phyloP scores from a whole-genome alignment of 2,797 vertebrate genomes.

The Silurus aristotelis region DNA sequence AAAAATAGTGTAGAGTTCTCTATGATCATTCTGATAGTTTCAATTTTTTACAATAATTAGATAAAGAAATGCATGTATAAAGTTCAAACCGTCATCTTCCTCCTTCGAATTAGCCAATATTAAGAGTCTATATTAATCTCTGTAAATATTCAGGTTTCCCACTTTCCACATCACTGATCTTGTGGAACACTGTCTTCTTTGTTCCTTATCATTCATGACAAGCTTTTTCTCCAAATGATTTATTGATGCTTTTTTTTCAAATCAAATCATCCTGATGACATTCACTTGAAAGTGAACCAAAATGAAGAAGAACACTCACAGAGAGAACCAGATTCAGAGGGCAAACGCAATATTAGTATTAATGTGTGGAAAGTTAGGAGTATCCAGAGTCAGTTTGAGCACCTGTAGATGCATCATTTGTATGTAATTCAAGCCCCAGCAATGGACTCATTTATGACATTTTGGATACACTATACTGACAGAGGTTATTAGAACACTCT shows the following conservation, averaged over 20 bases:
- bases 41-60: too few relatives aligned
- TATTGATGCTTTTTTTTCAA: background rate
- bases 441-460: background rate
- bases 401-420: background rate
- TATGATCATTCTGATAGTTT: too few relatives aligned
- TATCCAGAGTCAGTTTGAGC: background rate
- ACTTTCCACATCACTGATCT: background rate
- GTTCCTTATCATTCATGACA: background rate
- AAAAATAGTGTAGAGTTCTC: too few relatives aligned
- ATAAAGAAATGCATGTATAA: too few relatives aligned
- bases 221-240: background rate
- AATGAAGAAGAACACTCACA: background rate
- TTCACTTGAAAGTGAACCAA: background rate
- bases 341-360: background rate
- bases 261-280: background rate
- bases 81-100: background rate
- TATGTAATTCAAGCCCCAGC: background rate
- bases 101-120: background rate
- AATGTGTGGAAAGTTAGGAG: background rate
- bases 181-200: background rate
- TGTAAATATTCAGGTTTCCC: background rate
- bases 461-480: too few relatives aligned
- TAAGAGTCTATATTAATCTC: background rate
- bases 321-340: background rate
- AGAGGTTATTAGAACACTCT: background rate